Base-by-base conservation (phyloP, 53 echinoderm and acorn worm species). In the Paracentrotus lividus region DNA sequence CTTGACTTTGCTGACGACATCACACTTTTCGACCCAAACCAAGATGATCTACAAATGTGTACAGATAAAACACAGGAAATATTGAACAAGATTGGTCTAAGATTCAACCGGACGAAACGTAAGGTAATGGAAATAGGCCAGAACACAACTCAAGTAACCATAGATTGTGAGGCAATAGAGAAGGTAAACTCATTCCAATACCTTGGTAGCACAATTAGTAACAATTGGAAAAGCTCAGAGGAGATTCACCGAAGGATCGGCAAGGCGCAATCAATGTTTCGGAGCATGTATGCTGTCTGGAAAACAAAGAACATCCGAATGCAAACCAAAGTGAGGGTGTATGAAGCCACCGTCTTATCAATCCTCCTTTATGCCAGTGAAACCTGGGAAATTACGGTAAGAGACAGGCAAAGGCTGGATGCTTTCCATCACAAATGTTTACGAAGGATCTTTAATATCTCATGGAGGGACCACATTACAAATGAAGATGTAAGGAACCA, bases 1-100 rank as follows among this genome's bases (percentile, higher is more conserved):
- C 81, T 78, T 7, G 81, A 78, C 8, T 78, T 42, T 32, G 81
- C 81, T 23, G 81, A 78, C 18, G 81, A 65, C 65, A 65, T 78
- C 7, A 44, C 43, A 44, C 81, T 78, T 78, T 47, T 42, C 21
- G 81, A 78, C 38, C 3, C 8, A 4, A 47, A 42, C 38, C 42
- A 78, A 44, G 2, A 42, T 42, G 16, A 42, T 0, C 15, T 78
- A 20, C 81, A 78, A 78, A 47, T 3, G 23, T 38, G 47, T 44
- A 44, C 47, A 7, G 23, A 78, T 5, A 20, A 78, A 78, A 78
- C 81, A 44, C 81, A 47, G 81, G 43, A 78, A 3, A 24, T 78
- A 42, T 42, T 78, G 43, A 78, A 78, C 14, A 78, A 78, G 47
- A 47, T 42, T 44, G 47, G 81, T 20, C 81, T 78, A 20, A 78